Conservation (phyloP, 2,888 invertebrate genomes). For the Agrypnus murinus region DNA sequence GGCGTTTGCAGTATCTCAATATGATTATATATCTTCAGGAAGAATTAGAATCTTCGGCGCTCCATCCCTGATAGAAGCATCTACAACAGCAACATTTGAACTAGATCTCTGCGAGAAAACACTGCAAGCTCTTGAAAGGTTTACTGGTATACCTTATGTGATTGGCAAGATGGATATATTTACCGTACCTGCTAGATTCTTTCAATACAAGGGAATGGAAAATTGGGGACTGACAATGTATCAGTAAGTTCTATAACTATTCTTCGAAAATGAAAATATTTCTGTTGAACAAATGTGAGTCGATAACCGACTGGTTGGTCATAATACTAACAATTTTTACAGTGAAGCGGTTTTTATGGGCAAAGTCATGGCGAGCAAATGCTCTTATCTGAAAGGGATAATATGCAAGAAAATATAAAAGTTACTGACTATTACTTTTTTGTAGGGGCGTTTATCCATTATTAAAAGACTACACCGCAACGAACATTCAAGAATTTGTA, state of each 20-base stretch:
- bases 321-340: too few relatives aligned
- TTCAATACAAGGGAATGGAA: conserved; percentile 92
- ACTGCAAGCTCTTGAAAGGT: conserved; percentile 72
- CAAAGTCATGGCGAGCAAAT: too few relatives aligned
- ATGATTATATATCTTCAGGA: conserved; percentile 70
- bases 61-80: conserved; percentile 57
- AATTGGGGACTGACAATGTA: conserved; percentile 94
- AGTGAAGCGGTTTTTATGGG: too few relatives aligned
- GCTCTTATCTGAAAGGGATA: too few relatives aligned
- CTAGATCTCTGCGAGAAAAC: conserved; percentile 69
- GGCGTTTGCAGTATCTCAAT: conserved; percentile 82
- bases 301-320: too few relatives aligned
- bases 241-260: conserved; percentile 72
- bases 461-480: background rate
- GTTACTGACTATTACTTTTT: too few relatives aligned
- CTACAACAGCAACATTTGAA: conserved; percentile 68
- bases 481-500: conserved; percentile 59
- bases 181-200: conserved; percentile 82
- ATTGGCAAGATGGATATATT: conserved; percentile 82
- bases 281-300: too few relatives aligned
- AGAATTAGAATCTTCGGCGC: conserved; percentile 59
- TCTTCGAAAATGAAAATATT: too few relatives aligned
- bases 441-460: conserved; percentile 34
- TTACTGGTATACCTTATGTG: conserved; percentile 74
- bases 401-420: too few relatives aligned